Base-by-base conservation (phyloP, 2,888 invertebrate species). In the Agrotis exclamationis region DNA sequence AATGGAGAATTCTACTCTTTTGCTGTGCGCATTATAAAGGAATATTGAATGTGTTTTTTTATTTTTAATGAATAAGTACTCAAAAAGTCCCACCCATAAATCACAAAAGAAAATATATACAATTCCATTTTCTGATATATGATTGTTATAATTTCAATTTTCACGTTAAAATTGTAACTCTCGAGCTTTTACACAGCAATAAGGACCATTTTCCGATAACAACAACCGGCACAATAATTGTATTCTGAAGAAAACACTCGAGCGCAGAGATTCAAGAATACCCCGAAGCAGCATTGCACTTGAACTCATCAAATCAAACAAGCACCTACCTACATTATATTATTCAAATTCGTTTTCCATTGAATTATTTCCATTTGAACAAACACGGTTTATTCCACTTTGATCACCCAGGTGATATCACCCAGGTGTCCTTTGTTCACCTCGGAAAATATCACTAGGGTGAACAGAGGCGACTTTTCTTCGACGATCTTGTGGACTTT, bases 251-350 rank as follows among this genome's bases (percentile, higher is more conserved):
- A 47, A 64, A 57, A 13, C 22, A 20, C 45, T 64, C 20, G 59
- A 58, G 18, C 16, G 58, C 54, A 56, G n/a, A 45, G 16, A 28
- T 56, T 45, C 44, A 64, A 44, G 45, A 20, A 22, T 65, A 47
- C 18, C 18, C 22, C 13, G 47, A 59, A 47, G 59, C 20, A 58
- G 24, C 20, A 54, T 4, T 56, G 56, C 14, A 56, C 22, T 44
- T 44, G 18, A 59, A 58, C 39, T 39, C 59, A 20, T 45, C 18
- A 39, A 58, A 58, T 39, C 56, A 56, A 28, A 56, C 54, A 56
- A 33, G 33, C n/a, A 14, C 33, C 56, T n/a, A 54, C 24, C 54
- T 28, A 56, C 16, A 56, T 33, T 56, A 0, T 6, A 56, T n/a
- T 56, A 33, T 56, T n/a, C 33, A 56, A 56, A 33, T 33, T 33